Conservation (phyloP, 30 jellyfish, hydroid and myxozoan genomes). For the Aurelia sp. region DNA sequence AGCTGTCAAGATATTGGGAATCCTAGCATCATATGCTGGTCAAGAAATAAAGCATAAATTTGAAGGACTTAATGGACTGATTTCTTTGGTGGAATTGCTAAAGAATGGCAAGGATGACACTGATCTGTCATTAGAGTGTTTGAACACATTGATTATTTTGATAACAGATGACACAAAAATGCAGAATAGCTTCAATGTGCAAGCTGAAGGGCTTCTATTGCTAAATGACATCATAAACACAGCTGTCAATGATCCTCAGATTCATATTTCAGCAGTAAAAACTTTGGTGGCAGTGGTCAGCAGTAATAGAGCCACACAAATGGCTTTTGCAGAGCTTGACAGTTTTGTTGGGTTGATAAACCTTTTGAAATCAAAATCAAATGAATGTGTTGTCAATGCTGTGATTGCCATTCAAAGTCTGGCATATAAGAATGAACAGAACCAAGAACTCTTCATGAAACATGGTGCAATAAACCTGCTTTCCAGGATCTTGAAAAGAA, state of each 20-base stretch:
- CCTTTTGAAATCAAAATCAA: constrained; percentile 35
- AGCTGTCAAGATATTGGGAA: constrained; percentile 32
- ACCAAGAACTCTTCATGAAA: constrained; percentile 43
- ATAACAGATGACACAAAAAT: constrained; percentile 36
- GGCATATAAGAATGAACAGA: constrained; percentile 23
- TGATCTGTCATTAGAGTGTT: constrained; percentile 31
- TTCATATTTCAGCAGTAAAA: constrained; percentile 7
- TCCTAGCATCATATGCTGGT: constrained; percentile 59
- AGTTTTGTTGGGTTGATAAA: constrained; percentile 22
- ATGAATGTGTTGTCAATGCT: constrained; percentile 50
- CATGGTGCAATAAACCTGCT: constrained; percentile 30
- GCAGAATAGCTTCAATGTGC: constrained; percentile 48
- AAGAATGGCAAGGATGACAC: constrained; percentile 11
- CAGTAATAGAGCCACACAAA: constrained; percentile 16
- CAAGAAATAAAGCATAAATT: constrained; percentile 33
- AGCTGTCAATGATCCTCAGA: constrained; percentile 6
- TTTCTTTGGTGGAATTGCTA: constrained; percentile 23
- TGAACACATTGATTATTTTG: constrained; percentile 29
- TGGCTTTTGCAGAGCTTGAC: constrained; percentile 39
- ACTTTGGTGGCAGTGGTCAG: constrained; percentile 26
- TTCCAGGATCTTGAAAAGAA: constrained; percentile 24
- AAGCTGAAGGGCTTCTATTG: constrained; percentile 27
- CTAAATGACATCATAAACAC: constrained; percentile 19
- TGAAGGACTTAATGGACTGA: constrained; percentile 50
- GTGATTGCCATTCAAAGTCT: constrained; percentile 28